These are phyloP conservation scores for Actenoides lindsayi DNA, from an alignment of 2,113 vertebrate genomes.

Conservation along the genomic window DNA sequence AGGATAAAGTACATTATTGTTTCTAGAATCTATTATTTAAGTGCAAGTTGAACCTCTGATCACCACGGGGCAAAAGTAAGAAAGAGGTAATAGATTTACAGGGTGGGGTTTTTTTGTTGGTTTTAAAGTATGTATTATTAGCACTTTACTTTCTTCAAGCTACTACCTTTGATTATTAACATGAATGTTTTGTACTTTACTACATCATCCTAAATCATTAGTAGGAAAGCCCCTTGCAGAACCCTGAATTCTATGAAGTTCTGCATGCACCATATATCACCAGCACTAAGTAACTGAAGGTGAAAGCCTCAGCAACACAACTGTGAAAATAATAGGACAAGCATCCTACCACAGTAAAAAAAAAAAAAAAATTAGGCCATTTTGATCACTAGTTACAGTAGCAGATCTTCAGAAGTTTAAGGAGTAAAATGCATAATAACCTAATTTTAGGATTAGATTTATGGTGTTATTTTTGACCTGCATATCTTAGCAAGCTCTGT, in stretches of 20 bases:
- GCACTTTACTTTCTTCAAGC: not conserved
- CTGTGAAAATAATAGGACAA: not conserved
- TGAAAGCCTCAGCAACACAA: not conserved
- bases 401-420: not conserved
- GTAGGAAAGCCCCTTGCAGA: not conserved
- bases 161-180: not conserved
- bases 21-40: not conserved
- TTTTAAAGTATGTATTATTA: not conserved
- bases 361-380: not conserved
- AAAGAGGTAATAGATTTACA: not conserved
- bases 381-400: not conserved
- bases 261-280: not conserved
- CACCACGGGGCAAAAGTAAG: not conserved
- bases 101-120: not conserved
- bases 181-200: not conserved
- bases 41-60: not conserved
- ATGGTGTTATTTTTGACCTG: not conserved
- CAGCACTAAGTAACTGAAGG: not conserved
- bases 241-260: not conserved
- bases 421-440: not conserved
- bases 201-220: not conserved
- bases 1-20: not conserved
- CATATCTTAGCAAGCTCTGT: not conserved
- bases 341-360: not conserved
- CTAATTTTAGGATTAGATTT: not conserved